phyloP scores from a whole-genome alignment of 2,113 vertebrate genomes.

The Gobio gobio region DNA sequence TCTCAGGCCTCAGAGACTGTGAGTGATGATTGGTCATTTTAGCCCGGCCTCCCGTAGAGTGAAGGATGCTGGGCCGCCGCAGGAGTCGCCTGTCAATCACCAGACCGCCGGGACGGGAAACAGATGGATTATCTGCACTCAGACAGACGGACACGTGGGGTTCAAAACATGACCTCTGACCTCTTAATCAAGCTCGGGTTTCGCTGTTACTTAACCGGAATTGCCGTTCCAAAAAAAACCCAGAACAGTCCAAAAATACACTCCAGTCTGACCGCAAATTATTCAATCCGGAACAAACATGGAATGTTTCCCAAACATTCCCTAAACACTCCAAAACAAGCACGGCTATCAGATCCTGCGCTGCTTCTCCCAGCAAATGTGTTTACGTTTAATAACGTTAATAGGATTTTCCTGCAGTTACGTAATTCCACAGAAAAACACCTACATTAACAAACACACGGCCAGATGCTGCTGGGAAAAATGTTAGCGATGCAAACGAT shows the following conservation, averaged over 20 bases:
- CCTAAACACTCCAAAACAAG: neutral
- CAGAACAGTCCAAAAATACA: constrained; percentile 7
- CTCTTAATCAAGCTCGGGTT: no score
- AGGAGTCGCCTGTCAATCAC: constrained; percentile 31
- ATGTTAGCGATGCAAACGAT: constrained; percentile 45
- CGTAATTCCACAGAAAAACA: constrained; percentile 37
- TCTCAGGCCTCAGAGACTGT: neutral
- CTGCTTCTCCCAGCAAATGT: neutral
- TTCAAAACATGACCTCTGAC: neutral
- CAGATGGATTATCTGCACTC: neutral
- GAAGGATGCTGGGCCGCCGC: constrained; percentile 39
- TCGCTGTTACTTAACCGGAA: constrained; percentile 3
- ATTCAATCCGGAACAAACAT: constrained; percentile 34
- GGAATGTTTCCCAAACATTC: constrained; percentile 39
- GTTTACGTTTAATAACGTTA: neutral
- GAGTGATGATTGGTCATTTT: constrained; percentile 12
- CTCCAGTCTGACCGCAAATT: neutral
- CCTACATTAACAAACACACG: constrained; percentile 27
- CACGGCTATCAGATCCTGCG: neutral
- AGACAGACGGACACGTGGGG: neutral
- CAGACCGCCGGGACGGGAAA: constrained; percentile 4
- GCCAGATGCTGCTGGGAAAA: constrained; percentile 50
- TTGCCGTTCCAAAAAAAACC: neutral
- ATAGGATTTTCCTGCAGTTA: constrained; percentile 30
- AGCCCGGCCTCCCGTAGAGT: neutral